A percentile compares a stretch with the other conserved stretches of the same genome.
These are phyloP conservation scores for Laupala kohalensis DNA, from an alignment of 1,140 invertebrate genomes.

Conservation along the genomic window DNA sequence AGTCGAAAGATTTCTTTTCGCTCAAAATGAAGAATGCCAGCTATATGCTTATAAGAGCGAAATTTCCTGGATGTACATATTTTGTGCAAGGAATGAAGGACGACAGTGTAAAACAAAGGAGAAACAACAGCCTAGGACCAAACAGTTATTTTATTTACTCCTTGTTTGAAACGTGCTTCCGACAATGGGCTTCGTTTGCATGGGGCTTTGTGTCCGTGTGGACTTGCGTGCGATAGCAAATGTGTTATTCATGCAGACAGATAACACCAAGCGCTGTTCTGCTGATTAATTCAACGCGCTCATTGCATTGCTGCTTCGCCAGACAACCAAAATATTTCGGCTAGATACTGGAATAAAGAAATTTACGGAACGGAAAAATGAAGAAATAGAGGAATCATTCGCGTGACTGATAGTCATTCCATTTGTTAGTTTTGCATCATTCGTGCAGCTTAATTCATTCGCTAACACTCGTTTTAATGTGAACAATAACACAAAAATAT, in stretches of 20 bases:
- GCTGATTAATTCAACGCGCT: background rate
- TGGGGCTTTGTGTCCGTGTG: background rate
- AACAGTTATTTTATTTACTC: background rate
- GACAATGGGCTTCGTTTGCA: background rate
- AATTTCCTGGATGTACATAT: too few species aligned
- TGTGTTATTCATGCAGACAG: background rate
- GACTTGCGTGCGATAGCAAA: background rate
- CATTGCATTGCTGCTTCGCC: background rate
- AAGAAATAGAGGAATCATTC: too few species aligned
- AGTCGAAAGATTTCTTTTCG: background rate
- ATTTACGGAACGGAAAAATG: too few species aligned
- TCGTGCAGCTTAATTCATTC: too few species aligned
- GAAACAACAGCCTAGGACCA: background rate
- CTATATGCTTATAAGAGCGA: background rate
- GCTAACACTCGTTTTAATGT: too few species aligned
- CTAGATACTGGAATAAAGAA: too few species aligned
- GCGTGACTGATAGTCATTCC: too few species aligned
- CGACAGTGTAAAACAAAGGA: background rate
- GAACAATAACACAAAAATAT: too few species aligned
- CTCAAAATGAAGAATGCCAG: background rate
- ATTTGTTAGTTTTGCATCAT: too few species aligned
- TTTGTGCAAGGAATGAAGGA: background rate
- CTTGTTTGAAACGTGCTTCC: background rate
- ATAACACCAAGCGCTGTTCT: background rate
- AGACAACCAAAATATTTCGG: too few species aligned